Percentiles rank a stretch among this genome's conserved stretches.
Conservation (phyloP, 2,797 vertebrate species). For the Acipenser transmontanus region DNA sequence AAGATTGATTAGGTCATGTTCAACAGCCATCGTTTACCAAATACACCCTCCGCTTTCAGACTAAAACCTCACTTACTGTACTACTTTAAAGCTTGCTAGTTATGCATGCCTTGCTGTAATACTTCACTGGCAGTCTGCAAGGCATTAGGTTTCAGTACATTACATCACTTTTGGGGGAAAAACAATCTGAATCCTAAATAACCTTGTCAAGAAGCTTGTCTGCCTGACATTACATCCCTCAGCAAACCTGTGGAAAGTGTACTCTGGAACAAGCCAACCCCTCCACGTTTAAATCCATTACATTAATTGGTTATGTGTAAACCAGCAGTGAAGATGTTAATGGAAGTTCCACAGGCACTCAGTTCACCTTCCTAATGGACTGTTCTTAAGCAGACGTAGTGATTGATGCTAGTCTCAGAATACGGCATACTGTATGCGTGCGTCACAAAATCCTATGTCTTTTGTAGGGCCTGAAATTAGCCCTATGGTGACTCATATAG, state of each 20-base stretch:
- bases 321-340: neutral
- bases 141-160: neutral
- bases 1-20: neutral
- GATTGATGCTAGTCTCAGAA: no score
- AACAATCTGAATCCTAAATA: neutral
- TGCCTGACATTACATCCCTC: neutral
- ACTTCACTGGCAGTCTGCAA: neutral
- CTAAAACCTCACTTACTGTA: neutral
- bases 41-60: neutral
- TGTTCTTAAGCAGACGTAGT: neutral
- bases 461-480: no score
- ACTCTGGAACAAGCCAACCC: neutral
- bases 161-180: neutral
- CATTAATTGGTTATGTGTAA: neutral
- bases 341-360: neutral
- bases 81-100: neutral
- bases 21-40: neutral
- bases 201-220: neutral
- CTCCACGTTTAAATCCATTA: neutral
- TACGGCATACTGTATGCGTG: no score
- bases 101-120: neutral
- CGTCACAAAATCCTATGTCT: no score
- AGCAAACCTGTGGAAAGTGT: neutral
- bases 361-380: neutral
- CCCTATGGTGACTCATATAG: no score